These are phyloP conservation scores for Saturnia pavonia DNA, from an alignment of 2,888 invertebrate species.

Conservation along the genomic window DNA sequence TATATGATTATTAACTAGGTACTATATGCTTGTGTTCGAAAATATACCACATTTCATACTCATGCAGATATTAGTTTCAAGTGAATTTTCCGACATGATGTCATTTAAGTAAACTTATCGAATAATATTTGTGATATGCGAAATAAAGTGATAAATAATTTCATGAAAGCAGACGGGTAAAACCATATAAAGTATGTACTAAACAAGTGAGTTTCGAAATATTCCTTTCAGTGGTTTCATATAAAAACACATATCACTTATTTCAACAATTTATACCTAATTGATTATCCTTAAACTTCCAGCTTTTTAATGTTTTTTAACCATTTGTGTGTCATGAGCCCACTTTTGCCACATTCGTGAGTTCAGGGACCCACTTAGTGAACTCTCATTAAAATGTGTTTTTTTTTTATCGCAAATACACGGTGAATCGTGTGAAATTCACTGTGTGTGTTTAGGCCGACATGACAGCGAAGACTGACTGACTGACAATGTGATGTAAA, in stretches of 20 bases:
- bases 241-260: not conserved
- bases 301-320: no score
- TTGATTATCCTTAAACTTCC: no score
- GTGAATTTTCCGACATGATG: not conserved
- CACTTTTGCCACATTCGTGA: no score
- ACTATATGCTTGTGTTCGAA: not conserved
- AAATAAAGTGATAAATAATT: not conserved
- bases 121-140: not conserved
- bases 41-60: not conserved
- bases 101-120: not conserved
- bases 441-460: no score
- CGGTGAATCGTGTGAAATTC: no score
- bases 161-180: constrained; percentile 4
- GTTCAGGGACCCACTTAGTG: no score
- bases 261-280: no score
- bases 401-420: no score
- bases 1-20: not conserved
- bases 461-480: no score
- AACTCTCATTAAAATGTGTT: no score
- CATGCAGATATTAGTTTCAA: not conserved
- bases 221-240: not conserved
- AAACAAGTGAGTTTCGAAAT: not conserved
- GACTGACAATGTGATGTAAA: no score
- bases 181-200: not conserved
- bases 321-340: no score